These are phyloP conservation scores for Drosophila paracracens DNA, from an alignment of 2,888 invertebrate species.

Conservation along the genomic window DNA sequence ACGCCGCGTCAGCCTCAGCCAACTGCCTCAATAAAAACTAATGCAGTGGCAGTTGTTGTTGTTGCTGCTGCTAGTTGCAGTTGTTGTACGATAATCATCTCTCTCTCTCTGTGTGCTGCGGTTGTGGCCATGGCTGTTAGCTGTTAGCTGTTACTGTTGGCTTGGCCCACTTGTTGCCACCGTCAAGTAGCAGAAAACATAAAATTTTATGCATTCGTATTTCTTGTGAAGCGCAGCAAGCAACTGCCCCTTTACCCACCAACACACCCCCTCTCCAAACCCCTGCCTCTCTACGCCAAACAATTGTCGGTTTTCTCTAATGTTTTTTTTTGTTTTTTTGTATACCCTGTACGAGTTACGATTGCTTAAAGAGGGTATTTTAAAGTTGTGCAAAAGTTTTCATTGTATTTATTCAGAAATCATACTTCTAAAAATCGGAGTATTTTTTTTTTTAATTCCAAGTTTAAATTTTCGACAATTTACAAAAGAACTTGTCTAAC, in stretches of 20 bases:
- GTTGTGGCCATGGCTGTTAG: constrained; percentile 76
- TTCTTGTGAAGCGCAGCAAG: constrained; percentile 77
- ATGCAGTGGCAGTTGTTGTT: constrained; percentile 74
- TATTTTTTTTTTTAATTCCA: too few relatives aligned
- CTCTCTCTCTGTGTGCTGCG: constrained; percentile 49
- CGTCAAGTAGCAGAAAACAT: constrained; percentile 79
- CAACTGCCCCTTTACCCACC: constrained; percentile 27
- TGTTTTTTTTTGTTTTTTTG: constrained; percentile 39
- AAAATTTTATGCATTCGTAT: constrained; percentile 82
- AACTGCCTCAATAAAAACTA: constrained; percentile 81
- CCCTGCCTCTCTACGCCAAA: constrained; percentile 48
- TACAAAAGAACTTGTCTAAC: too few relatives aligned
- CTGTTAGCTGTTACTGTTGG: constrained; percentile 46
- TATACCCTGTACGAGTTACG: neutral
- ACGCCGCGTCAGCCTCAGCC: constrained; percentile 66
- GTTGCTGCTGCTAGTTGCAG: constrained; percentile 35
- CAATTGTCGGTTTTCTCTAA: constrained; percentile 81
- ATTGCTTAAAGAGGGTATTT: neutral
- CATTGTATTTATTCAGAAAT: neutral
- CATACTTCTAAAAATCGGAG: too few relatives aligned
- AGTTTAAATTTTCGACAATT: too few relatives aligned
- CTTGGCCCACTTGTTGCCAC: constrained; percentile 80
- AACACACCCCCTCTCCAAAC: constrained; percentile 3
- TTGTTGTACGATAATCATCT: constrained; percentile 72
- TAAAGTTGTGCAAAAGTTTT: neutral